Conservation (phyloP, 2,113 vertebrate species). For the Hippoglossus stenolepis region DNA sequence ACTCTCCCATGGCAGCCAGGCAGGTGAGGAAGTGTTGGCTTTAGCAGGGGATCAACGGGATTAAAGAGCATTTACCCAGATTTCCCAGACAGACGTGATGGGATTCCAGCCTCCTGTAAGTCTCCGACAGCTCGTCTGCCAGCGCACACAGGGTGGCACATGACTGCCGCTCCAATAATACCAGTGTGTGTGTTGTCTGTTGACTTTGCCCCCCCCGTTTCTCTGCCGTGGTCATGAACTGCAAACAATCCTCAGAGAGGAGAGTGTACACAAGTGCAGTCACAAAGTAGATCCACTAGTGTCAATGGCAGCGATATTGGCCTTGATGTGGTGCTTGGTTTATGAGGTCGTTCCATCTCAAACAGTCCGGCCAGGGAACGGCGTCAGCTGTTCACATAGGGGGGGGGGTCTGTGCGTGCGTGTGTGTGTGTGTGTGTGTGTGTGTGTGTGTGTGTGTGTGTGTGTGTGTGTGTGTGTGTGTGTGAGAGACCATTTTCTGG, state of each 20-base stretch:
- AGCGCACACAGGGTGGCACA: constrained; percentile 66
- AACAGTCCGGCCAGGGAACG: constrained; percentile 28
- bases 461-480: neutral
- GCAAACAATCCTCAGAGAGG: constrained; percentile 59
- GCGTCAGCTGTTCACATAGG: constrained; percentile 17
- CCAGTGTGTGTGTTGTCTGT: constrained; percentile 56
- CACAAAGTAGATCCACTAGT: constrained; percentile 47
- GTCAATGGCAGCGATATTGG: constrained; percentile 41
- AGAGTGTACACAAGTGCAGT: constrained; percentile 44
- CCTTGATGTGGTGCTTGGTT: constrained; percentile 61
- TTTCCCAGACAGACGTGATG: constrained; percentile 75
- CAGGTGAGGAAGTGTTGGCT: constrained; percentile 82
- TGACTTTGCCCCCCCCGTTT: constrained; percentile 44
- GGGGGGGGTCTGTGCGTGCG: too few species aligned
- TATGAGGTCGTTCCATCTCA: constrained; percentile 61
- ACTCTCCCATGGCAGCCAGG: constrained; percentile 74
- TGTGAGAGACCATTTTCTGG: constrained; percentile 26
- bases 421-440: neutral
- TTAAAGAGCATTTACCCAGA: constrained; percentile 79
- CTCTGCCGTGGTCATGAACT: constrained; percentile 59
- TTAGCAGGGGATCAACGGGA: constrained; percentile 76
- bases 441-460: neutral
- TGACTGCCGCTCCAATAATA: constrained; percentile 60
- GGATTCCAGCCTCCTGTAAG: constrained; percentile 74
- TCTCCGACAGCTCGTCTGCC: constrained; percentile 66